phyloP scores from a whole-genome alignment of 2,113 vertebrate species.

The Elephas maximus region DNA sequence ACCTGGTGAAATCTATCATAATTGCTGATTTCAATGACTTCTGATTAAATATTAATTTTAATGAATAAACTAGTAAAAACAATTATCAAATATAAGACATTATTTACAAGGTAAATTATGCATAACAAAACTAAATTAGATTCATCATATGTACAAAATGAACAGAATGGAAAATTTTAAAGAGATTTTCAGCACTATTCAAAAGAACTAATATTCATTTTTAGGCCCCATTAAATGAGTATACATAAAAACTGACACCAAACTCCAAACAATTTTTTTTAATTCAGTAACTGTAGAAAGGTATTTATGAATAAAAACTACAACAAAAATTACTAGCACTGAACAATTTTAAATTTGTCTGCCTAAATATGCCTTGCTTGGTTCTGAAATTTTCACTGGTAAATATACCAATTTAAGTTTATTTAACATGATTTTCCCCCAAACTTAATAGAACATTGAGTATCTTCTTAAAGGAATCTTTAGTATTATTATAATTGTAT shows the following conservation, averaged over 20 bases:
- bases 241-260: not conserved
- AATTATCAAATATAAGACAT: not conserved
- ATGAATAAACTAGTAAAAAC: not conserved
- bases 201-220: not conserved
- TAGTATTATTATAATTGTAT: not conserved
- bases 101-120: constrained; percentile 6
- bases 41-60: constrained; percentile 15
- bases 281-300: not conserved
- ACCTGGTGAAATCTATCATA: not conserved
- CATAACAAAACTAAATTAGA: not conserved
- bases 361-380: not conserved
- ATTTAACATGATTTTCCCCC: not conserved
- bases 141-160: not conserved
- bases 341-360: not conserved
- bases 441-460: not conserved
- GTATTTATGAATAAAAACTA: not conserved
- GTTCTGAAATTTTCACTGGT: not conserved
- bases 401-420: not conserved
- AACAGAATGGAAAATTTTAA: not conserved
- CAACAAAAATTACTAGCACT: not conserved
- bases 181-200: not conserved
- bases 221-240: not conserved
- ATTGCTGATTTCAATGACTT: not conserved
- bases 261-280: not conserved
- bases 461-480: not conserved